Evolutionary conservation across 2,113 vertebrate genomes (phyloP).

Genomic region (Gallinago undulata): DNA sequence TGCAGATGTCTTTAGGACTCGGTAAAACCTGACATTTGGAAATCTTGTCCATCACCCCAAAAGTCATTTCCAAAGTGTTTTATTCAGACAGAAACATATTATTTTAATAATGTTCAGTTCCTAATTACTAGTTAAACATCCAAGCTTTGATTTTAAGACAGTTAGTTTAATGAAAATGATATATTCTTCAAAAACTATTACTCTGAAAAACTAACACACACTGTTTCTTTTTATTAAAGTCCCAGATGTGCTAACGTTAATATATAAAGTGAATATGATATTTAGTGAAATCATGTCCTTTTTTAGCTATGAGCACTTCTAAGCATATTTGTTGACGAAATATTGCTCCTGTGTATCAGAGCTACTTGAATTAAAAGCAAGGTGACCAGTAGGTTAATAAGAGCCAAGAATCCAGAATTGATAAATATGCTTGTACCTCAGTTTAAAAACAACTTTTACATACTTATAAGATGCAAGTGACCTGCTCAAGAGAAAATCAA

Average conservation of each 20-base stretch:
- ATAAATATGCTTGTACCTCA: neutral
- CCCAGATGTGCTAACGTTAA: neutral
- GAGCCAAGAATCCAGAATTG: neutral
- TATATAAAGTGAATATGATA: neutral
- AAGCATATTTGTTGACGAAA: neutral
- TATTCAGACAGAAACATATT: neutral
- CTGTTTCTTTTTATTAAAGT: neutral
- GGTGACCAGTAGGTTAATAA: neutral
- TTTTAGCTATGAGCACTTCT: neutral
- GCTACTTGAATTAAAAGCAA: neutral
- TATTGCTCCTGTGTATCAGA: neutral
- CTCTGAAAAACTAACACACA: neutral
- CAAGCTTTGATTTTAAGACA: neutral
- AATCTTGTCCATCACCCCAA: neutral
- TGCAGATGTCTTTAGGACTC: neutral
- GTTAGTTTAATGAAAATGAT: neutral
- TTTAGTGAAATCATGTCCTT: neutral
- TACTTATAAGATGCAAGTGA: neutral
- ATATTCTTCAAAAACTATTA: neutral
- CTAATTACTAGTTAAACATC: neutral
- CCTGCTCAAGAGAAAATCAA: neutral
- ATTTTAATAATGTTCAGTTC: neutral
- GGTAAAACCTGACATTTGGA: neutral
- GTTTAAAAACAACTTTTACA: neutral
- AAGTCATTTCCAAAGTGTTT: neutral